Percentiles rank a stretch among this genome's conserved stretches.
Conservation (phyloP, 1,140 invertebrate genomes). For the Drosophila lowei region DNA sequence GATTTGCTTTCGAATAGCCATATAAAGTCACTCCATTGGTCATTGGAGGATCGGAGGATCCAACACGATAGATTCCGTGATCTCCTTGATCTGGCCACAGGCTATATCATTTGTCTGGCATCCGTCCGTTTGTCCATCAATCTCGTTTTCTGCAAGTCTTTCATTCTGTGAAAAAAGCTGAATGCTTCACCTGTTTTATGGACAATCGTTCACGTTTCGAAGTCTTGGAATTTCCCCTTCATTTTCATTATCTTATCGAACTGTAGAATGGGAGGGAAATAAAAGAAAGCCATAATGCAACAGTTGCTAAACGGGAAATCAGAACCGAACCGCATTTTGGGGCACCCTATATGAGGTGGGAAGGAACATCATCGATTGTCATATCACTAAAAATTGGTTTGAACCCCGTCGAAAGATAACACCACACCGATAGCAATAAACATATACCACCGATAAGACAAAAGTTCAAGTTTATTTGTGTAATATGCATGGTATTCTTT, state of each 20-base stretch:
- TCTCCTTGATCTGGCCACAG: slow-evolving; percentile 7
- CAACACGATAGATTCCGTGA: no score
- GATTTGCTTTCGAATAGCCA: no score
- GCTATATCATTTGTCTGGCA: slow-evolving; percentile 37
- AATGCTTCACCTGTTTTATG: slow-evolving; percentile 34
- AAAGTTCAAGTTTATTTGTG: slow-evolving; percentile 41
- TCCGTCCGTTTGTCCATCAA: slow-evolving; percentile 1
- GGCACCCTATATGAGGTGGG: slow-evolving; percentile 18
- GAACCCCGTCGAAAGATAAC: slow-evolving; percentile 56
- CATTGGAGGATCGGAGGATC: no score
- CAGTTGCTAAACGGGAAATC: not conserved
- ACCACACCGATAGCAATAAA: slow-evolving; percentile 2
- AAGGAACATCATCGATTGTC: slow-evolving; percentile 31
- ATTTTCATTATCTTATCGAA: slow-evolving; percentile 41
- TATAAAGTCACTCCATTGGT: no score
- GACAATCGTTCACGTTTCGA: slow-evolving; percentile 10
- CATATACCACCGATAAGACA: slow-evolving; percentile 37
- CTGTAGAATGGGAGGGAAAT: slow-evolving; percentile 10
- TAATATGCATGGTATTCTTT: not conserved
- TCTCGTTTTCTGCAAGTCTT: slow-evolving; percentile 33
- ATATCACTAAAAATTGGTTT: slow-evolving; percentile 50
- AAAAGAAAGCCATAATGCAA: slow-evolving; percentile 28
- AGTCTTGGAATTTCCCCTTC: slow-evolving; percentile 27
- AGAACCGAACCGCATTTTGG: not conserved
- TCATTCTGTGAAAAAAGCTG: slow-evolving; percentile 6